Conservation (phyloP, 2,888 invertebrate genomes). For the Pimpla rufipes region DNA sequence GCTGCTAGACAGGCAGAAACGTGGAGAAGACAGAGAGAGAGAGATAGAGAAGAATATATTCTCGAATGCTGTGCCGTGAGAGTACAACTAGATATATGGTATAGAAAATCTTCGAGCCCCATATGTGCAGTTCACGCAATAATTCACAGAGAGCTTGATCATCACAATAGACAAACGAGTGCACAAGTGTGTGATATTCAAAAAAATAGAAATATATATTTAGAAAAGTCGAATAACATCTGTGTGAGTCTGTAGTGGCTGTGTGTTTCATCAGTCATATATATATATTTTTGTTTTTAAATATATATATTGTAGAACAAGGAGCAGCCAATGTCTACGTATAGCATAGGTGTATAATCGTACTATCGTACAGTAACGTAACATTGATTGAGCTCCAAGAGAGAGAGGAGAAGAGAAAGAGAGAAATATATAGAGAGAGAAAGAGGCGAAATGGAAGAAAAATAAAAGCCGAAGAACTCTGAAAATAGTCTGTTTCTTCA, state of each 20-base stretch:
- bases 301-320: conserved; percentile 28
- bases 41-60: conserved; percentile 54
- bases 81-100: conserved; percentile 54
- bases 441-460: conserved; percentile 25
- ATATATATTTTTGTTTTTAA: background rate
- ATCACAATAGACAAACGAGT: conserved; percentile 55
- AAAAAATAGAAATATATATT: conserved; percentile 20
- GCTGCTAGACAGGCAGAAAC: conserved; percentile 64
- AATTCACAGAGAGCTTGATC: conserved; percentile 53
- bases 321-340: conserved; percentile 53
- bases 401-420: conserved; percentile 42
- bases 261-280: conserved; percentile 19
- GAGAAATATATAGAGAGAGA: conserved; percentile 53
- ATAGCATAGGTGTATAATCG: conserved; percentile 26
- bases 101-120: conserved; percentile 52
- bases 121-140: conserved; percentile 65
- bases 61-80: conserved; percentile 67
- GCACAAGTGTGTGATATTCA: conserved; percentile 37
- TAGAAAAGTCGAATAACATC: conserved; percentile 13
- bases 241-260: conserved; percentile 21
- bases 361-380: conserved; percentile 28
- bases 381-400: conserved; percentile 40
- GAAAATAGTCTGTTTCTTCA: conserved; percentile 18
- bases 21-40: conserved; percentile 64
- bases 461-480: conserved; percentile 16